Base-by-base conservation (phyloP, 2,888 invertebrate genomes). In the Eilema caniola region DNA sequence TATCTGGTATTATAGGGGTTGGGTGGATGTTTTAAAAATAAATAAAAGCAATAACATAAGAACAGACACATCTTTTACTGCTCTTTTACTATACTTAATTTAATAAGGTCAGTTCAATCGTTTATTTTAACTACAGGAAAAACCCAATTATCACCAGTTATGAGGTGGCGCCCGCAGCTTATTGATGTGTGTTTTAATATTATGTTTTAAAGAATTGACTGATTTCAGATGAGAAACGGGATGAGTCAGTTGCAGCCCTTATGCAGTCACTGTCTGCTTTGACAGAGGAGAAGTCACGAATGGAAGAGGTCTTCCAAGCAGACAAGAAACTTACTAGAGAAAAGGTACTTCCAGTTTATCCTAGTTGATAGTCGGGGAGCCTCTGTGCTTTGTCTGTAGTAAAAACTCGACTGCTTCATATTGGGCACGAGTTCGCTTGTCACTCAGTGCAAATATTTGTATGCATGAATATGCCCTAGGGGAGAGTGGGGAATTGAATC, bases 241-340 rank as follows among this genome's bases (percentile, higher is more conserved):
- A 78, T 85, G 93, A 93, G 70, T 94, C 95, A 0, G 93, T 97
- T 28, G 94, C 96, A 12, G 96, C 97, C 0, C 92, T 97, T 23
- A 97, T 97, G 90, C 95, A 97, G 79, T 97, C 98, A 0, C 90
- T 98, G 63, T 96, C 97, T 0, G 98, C 98, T 0, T 92, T 98
- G 41, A 97, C 98, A 0, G 97, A 97, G 5, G 98, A 98, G 88
- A 98, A 98, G 86, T 97, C 97, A 1, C 96, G 97, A 62, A 97
- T 98, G 96, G 98, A 98, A 91, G 97, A 97, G 66, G 97, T 97
- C 61, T 98, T 98, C 88, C 97, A 98, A 83, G 96, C 96, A 16
- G 97, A 97, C 83, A 97, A 96, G 81, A 97, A 96, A 85, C 89
- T 94, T n/a, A 95, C 95, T 0, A 90, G 95, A 75, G 95, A 95